A percentile compares a stretch with the other conserved stretches of the same genome.
Conservation (phyloP, 2,113 vertebrate species). For the Lophotis ruficrista region DNA sequence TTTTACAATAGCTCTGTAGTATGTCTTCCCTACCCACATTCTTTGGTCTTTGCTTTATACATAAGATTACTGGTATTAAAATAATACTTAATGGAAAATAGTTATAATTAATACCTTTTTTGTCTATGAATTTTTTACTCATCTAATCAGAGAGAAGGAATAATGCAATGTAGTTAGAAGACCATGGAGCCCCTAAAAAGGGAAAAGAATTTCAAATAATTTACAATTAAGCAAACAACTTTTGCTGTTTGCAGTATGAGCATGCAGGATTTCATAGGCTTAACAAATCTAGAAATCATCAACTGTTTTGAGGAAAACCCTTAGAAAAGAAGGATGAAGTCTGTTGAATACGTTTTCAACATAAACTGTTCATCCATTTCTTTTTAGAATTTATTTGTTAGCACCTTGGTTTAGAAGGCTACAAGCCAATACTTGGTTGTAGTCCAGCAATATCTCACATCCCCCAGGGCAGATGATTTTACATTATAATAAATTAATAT, state of each 20-base stretch:
- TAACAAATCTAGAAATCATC: neutral
- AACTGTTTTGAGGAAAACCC: neutral
- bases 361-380: constrained; percentile 7
- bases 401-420: constrained; percentile 59
- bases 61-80: neutral
- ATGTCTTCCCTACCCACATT: neutral
- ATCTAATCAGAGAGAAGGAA: neutral
- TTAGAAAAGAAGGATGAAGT: neutral
- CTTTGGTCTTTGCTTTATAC: neutral
- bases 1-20: neutral
- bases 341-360: constrained; percentile 4
- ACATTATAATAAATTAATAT: constrained; percentile 56
- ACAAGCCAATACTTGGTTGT: constrained; percentile 57
- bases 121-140: neutral
- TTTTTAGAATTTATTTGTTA: constrained; percentile 57
- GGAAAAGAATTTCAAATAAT: neutral
- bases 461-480: constrained; percentile 50
- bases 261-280: neutral
- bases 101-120: neutral
- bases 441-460: constrained; percentile 56
- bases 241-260: neutral
- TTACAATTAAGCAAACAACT: neutral
- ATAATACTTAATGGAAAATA: neutral
- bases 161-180: neutral
- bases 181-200: neutral